Percentiles rank a stretch among this genome's conserved stretches.
phyloP scores from a whole-genome alignment of 2,113 vertebrate species.

The Neotragus pygmaeus region DNA sequence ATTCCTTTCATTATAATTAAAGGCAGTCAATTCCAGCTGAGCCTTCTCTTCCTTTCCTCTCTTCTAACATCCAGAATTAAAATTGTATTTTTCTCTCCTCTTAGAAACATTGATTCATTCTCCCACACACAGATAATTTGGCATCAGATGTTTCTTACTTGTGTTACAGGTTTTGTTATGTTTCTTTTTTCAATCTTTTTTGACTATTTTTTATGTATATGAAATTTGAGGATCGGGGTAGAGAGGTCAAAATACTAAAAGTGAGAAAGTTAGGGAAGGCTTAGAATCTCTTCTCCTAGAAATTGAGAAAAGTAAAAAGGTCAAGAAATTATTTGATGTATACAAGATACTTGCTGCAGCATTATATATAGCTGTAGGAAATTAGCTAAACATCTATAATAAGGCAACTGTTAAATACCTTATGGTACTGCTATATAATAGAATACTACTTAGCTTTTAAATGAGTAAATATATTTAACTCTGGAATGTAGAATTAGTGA shows the following conservation, averaged over 20 bases:
- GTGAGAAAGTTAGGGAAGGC: not conserved
- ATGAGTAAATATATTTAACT: not conserved
- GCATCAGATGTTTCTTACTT: not conserved
- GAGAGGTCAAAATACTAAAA: not conserved
- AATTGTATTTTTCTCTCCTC: not conserved
- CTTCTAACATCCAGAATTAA: not conserved
- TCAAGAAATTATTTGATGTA: not conserved
- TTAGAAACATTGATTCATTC: not conserved
- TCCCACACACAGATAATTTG: not conserved
- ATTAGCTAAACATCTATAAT: not conserved
- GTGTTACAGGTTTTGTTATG: not conserved
- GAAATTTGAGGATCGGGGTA: not conserved
- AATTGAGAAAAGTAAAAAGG: conserved; percentile 2
- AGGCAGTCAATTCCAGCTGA: not conserved
- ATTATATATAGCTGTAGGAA: not conserved
- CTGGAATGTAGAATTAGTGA: not conserved
- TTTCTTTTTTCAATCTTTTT: not conserved
- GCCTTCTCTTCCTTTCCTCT: not conserved
- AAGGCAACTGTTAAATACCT: not conserved
- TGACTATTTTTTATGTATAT: not conserved
- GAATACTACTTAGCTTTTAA: not conserved
- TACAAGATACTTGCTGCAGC: not conserved
- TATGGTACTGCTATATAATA: not conserved
- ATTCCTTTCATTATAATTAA: not conserved
- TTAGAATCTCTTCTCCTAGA: not conserved